Conservation (phyloP, 2,113 vertebrate genomes). For the Rhabdornis inornatus region DNA sequence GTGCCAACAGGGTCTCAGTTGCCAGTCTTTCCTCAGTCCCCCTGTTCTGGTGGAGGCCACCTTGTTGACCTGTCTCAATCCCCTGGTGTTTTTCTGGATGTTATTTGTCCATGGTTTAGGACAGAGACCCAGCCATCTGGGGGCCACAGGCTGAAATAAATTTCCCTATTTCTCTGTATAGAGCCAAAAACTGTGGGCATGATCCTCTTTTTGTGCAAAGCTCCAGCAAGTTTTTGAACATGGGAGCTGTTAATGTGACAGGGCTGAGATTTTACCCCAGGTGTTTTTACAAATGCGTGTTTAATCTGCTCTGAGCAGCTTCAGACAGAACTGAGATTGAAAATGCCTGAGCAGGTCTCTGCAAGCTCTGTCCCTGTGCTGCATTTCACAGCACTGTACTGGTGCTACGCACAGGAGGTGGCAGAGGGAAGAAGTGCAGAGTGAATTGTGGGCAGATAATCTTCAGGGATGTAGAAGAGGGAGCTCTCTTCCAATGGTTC, state of each 20-base stretch:
- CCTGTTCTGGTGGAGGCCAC: not conserved
- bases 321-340: not conserved
- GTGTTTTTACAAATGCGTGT: not conserved
- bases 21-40: not conserved
- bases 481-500: not conserved
- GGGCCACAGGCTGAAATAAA: not conserved
- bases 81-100: not conserved
- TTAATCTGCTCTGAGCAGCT: slow-evolving; percentile 5
- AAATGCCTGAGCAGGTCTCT: not conserved
- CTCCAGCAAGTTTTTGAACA: not conserved
- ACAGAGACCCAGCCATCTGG: not conserved
- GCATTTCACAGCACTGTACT: not conserved
- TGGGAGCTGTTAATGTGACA: not conserved
- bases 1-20: not conserved
- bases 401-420: not conserved
- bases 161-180: not conserved
- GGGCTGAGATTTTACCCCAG: not conserved
- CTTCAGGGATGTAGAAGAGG: not conserved
- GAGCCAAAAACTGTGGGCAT: not conserved
- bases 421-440: not conserved
- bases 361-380: not conserved
- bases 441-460: not conserved
- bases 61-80: not conserved
- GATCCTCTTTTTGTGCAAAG: not conserved
- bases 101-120: not conserved